Percentiles rank a stretch among this genome's conserved stretches.
Evolutionary conservation across 2,888 invertebrate genomes (phyloP).

Genomic region (Drosophila lutescens): DNA sequence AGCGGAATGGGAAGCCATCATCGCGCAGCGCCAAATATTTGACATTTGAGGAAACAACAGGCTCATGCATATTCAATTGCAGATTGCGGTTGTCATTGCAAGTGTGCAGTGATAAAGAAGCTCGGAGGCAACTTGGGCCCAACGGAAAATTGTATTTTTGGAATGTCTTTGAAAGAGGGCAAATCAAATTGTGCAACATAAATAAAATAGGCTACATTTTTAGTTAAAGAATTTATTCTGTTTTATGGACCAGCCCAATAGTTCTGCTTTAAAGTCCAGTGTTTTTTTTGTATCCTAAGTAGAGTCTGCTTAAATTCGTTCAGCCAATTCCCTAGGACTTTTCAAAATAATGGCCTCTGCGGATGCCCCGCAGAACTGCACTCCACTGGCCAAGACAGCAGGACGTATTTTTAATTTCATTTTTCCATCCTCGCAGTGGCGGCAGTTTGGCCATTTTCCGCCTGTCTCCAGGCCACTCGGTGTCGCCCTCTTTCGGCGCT

Average conservation of each 20-base stretch:
- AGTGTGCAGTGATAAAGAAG: constrained; percentile 32
- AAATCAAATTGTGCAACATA: neutral
- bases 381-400: constrained; percentile 35
- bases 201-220: too few species aligned
- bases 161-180: neutral
- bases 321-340: neutral
- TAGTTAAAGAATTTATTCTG: too few species aligned
- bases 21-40: constrained; percentile 36
- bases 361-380: constrained; percentile 14
- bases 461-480: constrained; percentile 1
- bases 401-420: constrained; percentile 41
- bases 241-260: too few species aligned
- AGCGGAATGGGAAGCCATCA: constrained; percentile 40
- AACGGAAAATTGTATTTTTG: constrained; percentile 2
- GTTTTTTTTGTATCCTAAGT: neutral
- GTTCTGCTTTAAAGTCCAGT: neutral
- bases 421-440: constrained; percentile 26
- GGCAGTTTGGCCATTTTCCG: neutral
- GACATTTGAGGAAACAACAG: constrained; percentile 32
- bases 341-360: neutral
- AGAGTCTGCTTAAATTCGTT: neutral
- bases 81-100: constrained; percentile 40
- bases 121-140: constrained; percentile 21
- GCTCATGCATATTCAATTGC: constrained; percentile 58
- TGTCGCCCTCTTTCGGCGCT: constrained; percentile 14